phyloP scores from a whole-genome alignment of 2,113 vertebrate species.

The Pithys albifrons region DNA sequence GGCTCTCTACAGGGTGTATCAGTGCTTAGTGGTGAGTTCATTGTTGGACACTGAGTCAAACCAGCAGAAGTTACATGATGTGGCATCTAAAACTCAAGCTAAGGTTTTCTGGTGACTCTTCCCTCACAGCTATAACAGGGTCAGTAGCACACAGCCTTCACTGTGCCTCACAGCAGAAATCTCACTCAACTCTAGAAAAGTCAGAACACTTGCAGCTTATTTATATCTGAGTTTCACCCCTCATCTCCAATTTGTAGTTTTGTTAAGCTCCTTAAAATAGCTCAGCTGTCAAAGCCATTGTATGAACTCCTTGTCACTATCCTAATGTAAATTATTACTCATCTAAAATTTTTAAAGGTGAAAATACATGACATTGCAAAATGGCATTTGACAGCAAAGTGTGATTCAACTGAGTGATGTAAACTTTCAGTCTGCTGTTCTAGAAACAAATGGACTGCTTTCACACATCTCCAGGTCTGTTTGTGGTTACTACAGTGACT shows the following conservation, averaged over 20 bases:
- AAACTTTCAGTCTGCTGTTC: slow-evolving; percentile 38
- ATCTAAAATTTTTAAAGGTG: slow-evolving; percentile 32
- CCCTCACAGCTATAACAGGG: not conserved
- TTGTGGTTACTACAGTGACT: slow-evolving; percentile 55
- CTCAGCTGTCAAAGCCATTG: not conserved
- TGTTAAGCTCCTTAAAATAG: not conserved
- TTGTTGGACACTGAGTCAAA: not conserved
- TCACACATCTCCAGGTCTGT: slow-evolving; percentile 35
- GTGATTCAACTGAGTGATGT: slow-evolving; percentile 27
- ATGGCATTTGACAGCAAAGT: slow-evolving; percentile 56
- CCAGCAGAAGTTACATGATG: not conserved
- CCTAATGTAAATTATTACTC: slow-evolving; percentile 41
- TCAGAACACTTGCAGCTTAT: not conserved
- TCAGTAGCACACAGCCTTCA: not conserved
- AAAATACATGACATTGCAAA: slow-evolving; percentile 41
- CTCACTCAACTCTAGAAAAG: not conserved
- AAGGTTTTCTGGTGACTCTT: not conserved
- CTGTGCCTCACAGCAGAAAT: not conserved
- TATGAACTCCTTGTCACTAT: not conserved
- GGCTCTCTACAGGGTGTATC: not conserved
- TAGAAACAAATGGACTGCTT: slow-evolving; percentile 57
- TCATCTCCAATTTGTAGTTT: not conserved
- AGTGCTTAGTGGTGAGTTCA: not conserved
- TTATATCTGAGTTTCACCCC: not conserved
- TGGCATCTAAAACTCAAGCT: not conserved